Percentiles rank a stretch among this genome's conserved stretches.
phyloP scores from a whole-genome alignment of 2,113 vertebrate species.

The Phalacrocorax brasilianus region DNA sequence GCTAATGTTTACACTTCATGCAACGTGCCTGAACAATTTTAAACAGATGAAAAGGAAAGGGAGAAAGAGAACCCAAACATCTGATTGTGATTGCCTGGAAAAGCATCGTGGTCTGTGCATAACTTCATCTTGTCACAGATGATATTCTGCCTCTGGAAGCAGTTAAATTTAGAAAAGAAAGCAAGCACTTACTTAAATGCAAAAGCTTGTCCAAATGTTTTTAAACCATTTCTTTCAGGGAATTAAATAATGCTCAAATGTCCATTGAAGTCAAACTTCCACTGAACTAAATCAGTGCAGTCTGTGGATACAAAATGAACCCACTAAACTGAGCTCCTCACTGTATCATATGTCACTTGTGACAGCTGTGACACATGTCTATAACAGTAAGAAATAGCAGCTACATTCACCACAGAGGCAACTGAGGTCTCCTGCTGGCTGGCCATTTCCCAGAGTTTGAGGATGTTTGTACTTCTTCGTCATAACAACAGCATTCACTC shows the following conservation, averaged over 20 bases:
- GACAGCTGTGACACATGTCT: not conserved
- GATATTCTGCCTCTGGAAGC: not conserved
- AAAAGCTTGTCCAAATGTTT: not conserved
- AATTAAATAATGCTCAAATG: not conserved
- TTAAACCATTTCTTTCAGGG: not conserved
- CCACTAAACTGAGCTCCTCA: not conserved
- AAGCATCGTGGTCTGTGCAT: not conserved
- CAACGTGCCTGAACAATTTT: not conserved
- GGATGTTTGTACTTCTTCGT: not conserved
- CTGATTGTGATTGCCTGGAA: not conserved
- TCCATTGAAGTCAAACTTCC: not conserved
- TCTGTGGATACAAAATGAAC: not conserved
- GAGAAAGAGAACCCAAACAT: not conserved
- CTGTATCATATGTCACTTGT: not conserved
- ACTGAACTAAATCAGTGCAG: not conserved
- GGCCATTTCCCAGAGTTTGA: not conserved
- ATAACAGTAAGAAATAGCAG: not conserved
- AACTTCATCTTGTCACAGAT: not conserved
- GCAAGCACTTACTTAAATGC: not conserved
- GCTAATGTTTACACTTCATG: slow-evolving; percentile 5
- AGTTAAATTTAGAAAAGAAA: not conserved
- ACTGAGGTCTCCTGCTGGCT: accelerated
- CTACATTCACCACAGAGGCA: not conserved
- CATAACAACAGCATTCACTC: not conserved
- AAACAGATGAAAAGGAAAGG: not conserved